A percentile compares a stretch with the other conserved stretches of the same genome.
Evolutionary conservation across 2,888 invertebrate species (phyloP).

Genomic region (Pristionchus mayeri): DNA sequence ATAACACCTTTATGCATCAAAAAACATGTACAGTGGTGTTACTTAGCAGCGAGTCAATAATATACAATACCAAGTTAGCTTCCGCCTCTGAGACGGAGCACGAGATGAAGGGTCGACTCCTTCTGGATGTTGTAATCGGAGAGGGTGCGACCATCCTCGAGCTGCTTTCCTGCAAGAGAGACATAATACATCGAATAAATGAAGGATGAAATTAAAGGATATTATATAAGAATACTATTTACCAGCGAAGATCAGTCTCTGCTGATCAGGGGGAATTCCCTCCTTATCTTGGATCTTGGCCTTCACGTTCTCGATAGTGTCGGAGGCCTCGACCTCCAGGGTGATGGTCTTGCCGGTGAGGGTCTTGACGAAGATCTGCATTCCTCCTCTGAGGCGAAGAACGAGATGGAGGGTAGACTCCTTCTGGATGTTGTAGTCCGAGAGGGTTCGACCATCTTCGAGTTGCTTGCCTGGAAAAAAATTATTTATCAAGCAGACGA

Average conservation of each 20-base stretch:
- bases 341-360: constrained; percentile 88
- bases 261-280: constrained; percentile 74
- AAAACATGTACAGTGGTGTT: constrained; percentile 20
- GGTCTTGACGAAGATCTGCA: constrained; percentile 98
- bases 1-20: constrained; percentile 10
- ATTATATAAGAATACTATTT: background rate
- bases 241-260: constrained; percentile 72
- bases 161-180: constrained; percentile 55
- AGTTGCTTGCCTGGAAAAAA: constrained; percentile 57
- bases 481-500: background rate
- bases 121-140: constrained; percentile 68
- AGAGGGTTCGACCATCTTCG: constrained; percentile 66
- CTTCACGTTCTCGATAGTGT: constrained; percentile 74
- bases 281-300: constrained; percentile 75
- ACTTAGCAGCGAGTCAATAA: background rate
- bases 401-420: constrained; percentile 59
- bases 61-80: background rate
- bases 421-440: constrained; percentile 69
- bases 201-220: too few relatives aligned
- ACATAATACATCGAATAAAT: too few relatives aligned
- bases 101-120: constrained; percentile 59
- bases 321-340: constrained; percentile 73
- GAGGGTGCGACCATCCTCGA: constrained; percentile 65
- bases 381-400: constrained; percentile 76
- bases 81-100: constrained; percentile 7